Evolutionary conservation across 2,888 invertebrate species (phyloP).

Genomic region (Apodemia duryi): DNA sequence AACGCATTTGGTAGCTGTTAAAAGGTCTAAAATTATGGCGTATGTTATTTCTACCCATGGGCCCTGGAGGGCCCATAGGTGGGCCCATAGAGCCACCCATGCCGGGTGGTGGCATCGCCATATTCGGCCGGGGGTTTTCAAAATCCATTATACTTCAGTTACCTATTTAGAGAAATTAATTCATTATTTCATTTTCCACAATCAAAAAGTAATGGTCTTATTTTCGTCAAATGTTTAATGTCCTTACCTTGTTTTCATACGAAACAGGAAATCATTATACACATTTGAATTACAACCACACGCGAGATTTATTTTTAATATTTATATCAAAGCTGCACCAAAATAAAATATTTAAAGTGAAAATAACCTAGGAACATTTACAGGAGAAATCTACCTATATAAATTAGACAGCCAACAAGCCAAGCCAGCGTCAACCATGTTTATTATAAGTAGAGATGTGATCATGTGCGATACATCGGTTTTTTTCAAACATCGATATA

Average conservation of each 20-base stretch:
- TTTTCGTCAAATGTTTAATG: slow-evolving; percentile 16
- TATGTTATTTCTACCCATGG: slow-evolving; percentile 57
- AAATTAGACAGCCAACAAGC: slow-evolving; percentile 50
- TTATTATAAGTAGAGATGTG: slow-evolving; percentile 31
- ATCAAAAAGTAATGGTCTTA: slow-evolving; percentile 19
- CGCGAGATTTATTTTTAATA: slow-evolving; percentile 19
- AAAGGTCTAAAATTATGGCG: slow-evolving; percentile 73
- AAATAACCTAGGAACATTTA: slow-evolving; percentile 42
- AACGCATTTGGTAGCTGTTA: slow-evolving; percentile 69
- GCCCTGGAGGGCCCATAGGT: slow-evolving; percentile 47
- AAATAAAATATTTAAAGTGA: not conserved
- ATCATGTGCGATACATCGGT: too few species aligned
- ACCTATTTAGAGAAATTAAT: slow-evolving; percentile 69
- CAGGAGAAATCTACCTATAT: slow-evolving; percentile 51
- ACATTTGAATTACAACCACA: slow-evolving; percentile 37
- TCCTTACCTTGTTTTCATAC: slow-evolving; percentile 58
- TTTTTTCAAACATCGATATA: too few species aligned
- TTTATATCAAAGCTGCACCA: slow-evolving; percentile 23
- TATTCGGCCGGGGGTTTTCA: slow-evolving; percentile 68
- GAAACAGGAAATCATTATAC: slow-evolving; percentile 62
- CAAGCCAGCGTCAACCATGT: slow-evolving; percentile 37
- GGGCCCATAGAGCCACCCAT: slow-evolving; percentile 47
- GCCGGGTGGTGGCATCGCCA: slow-evolving; percentile 57
- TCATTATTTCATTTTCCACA: slow-evolving; percentile 28
- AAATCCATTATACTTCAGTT: slow-evolving; percentile 73